Evolutionary conservation across 2,113 vertebrate species (phyloP).

Genomic region (Gymnarchus niloticus): DNA sequence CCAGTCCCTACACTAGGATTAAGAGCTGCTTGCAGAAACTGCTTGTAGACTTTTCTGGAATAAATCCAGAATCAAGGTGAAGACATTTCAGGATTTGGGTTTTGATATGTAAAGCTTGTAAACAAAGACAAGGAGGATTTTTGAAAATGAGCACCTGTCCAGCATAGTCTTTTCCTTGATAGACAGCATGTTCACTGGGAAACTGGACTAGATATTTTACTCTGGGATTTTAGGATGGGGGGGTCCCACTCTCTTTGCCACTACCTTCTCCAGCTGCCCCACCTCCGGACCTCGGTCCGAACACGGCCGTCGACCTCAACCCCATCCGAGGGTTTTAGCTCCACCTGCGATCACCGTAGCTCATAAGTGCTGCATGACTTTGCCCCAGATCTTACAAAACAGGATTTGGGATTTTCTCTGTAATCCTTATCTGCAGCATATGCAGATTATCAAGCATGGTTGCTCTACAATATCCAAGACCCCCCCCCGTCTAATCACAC

Average conservation of each 20-base stretch:
- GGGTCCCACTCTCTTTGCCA: background rate
- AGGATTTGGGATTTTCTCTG: background rate
- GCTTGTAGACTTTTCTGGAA: background rate
- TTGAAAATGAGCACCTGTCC: background rate
- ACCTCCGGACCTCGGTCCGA: too few species aligned
- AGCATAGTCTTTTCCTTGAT: background rate
- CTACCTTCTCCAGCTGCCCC: too few species aligned
- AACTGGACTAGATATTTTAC: background rate
- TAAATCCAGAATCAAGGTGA: background rate
- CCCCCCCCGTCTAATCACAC: background rate
- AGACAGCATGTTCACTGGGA: background rate
- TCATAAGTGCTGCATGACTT: background rate
- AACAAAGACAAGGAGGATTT: background rate
- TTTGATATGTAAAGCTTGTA: background rate
- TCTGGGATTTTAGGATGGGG: background rate
- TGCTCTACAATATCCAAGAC: background rate
- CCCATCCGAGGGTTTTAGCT: background rate
- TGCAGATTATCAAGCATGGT: background rate
- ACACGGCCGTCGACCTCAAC: background rate
- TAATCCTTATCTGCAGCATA: background rate
- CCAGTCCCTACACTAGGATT: constrained; percentile 2
- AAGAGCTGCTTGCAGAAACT: background rate
- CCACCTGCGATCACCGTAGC: background rate
- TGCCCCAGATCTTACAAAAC: background rate
- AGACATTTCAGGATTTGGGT: background rate